A percentile compares a stretch with the other conserved stretches of the same genome.
Evolutionary conservation across 37 sponge, comb jelly and placozoan species (phyloP).

Genomic region (Beroe ovata): DNA sequence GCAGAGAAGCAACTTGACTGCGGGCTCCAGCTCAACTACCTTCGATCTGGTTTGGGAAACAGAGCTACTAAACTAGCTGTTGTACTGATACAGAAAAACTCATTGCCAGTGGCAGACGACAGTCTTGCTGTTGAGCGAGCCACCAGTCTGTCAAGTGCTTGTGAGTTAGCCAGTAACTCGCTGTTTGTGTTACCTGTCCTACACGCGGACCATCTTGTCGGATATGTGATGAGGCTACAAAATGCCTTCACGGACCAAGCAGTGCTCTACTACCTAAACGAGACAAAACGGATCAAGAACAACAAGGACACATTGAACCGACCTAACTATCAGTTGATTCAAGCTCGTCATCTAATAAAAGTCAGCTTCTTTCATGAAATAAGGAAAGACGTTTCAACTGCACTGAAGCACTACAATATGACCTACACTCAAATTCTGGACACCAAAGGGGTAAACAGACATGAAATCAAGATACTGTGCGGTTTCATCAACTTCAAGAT

Average conservation of each 20-base stretch:
- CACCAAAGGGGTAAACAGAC: slow-evolving; percentile 71
- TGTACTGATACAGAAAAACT: slow-evolving; percentile 76
- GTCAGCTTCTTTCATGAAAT: slow-evolving; percentile 86
- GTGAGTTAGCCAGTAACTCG: slow-evolving; percentile 71
- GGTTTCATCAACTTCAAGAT: slow-evolving; percentile 95
- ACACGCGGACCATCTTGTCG: slow-evolving; percentile 47
- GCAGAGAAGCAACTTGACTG: slow-evolving; percentile 86
- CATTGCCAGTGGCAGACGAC: slow-evolving; percentile 67
- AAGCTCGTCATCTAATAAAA: slow-evolving; percentile 87
- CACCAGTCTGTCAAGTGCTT: slow-evolving; percentile 71
- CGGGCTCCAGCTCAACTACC: slow-evolving; percentile 70
- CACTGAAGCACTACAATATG: slow-evolving; percentile 75
- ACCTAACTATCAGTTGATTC: slow-evolving; percentile 70
- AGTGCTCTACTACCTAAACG: slow-evolving; percentile 76
- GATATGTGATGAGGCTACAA: slow-evolving; percentile 75
- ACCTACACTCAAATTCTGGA: slow-evolving; percentile 76
- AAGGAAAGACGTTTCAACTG: slow-evolving; percentile 74
- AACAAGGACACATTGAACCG: slow-evolving; percentile 72
- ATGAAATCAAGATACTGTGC: slow-evolving; percentile 86
- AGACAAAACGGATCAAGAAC: slow-evolving; percentile 74
- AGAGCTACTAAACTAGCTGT: slow-evolving; percentile 77
- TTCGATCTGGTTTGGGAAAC: slow-evolving; percentile 73
- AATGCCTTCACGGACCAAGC: slow-evolving; percentile 75
- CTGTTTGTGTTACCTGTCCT: slow-evolving; percentile 76
- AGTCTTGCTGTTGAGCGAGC: slow-evolving; percentile 71